Evolutionary conservation across 2,888 invertebrate species (phyloP).

Genomic region (Liposcelis brunnea): DNA sequence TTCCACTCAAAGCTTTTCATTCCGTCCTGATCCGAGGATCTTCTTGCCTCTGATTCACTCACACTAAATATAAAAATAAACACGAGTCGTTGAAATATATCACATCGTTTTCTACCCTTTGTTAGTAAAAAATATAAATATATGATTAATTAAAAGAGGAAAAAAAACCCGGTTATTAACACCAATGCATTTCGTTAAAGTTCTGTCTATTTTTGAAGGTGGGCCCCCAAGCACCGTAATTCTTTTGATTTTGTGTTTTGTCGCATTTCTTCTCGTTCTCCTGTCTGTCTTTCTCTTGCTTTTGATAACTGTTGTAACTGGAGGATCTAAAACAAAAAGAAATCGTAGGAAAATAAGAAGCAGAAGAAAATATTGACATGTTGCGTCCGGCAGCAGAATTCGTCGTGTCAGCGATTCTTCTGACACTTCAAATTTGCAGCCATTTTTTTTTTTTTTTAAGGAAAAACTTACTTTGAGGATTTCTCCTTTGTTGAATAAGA

Average conservation of each 20-base stretch:
- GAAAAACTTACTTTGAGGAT: slow-evolving; percentile 2
- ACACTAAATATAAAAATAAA: no score
- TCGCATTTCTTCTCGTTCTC: slow-evolving; percentile 22
- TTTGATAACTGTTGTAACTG: slow-evolving; percentile 14
- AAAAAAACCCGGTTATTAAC: slow-evolving; percentile 27
- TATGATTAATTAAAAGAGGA: background rate
- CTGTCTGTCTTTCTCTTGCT: slow-evolving; percentile 13
- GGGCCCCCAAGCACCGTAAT: slow-evolving; percentile 52
- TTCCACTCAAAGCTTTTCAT: no score
- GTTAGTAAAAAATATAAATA: slow-evolving; percentile 2
- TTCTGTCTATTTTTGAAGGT: slow-evolving; percentile 55
- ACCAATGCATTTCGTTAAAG: slow-evolving; percentile 54
- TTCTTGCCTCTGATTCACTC: no score
- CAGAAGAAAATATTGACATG: no score
- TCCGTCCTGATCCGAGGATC: no score
- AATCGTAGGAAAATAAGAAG: no score
- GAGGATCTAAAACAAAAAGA: no score
- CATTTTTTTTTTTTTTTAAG: no score
- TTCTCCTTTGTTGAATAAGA: background rate
- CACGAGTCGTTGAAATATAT: no score
- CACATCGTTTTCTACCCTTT: background rate
- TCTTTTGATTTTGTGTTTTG: slow-evolving; percentile 27
- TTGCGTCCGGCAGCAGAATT: no score
- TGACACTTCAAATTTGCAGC: no score
- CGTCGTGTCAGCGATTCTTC: no score